Evolutionary conservation across 1,140 invertebrate genomes (phyloP).

Genomic region (Riptortus pedestris): DNA sequence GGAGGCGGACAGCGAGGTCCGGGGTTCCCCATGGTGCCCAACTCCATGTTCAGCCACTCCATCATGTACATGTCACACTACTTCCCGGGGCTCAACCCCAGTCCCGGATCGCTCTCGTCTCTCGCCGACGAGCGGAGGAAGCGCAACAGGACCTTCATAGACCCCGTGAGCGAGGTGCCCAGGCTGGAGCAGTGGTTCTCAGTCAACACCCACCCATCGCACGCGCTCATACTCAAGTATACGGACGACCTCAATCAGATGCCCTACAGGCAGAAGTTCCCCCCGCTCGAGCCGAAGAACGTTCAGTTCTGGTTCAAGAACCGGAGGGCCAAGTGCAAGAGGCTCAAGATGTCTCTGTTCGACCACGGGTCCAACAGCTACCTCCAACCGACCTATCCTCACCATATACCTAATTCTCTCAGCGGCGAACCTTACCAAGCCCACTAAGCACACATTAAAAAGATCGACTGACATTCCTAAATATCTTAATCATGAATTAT

Average conservation of each 20-base stretch:
- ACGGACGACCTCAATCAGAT: slow-evolving; percentile 91
- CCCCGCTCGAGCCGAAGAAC: slow-evolving; percentile 90
- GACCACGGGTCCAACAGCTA: slow-evolving; percentile 33
- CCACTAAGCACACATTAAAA: neutral
- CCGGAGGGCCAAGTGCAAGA: slow-evolving; percentile 87
- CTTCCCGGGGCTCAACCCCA: slow-evolving; percentile 46
- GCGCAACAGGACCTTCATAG: slow-evolving; percentile 95
- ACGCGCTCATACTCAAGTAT: slow-evolving; percentile 91
- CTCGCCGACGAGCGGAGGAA: slow-evolving; percentile 72
- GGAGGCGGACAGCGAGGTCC: slow-evolving; percentile 39
- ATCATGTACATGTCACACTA: slow-evolving; percentile 89
- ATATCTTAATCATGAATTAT: neutral
- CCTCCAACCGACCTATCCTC: slow-evolving; percentile 28
- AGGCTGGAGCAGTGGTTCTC: slow-evolving; percentile 93
- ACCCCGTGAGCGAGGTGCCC: slow-evolving; percentile 94
- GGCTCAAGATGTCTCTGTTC: slow-evolving; percentile 77
- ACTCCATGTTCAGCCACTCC: slow-evolving; percentile 62
- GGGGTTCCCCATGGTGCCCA: slow-evolving; percentile 66
- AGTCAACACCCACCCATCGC: slow-evolving; percentile 94
- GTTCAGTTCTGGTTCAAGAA: slow-evolving; percentile 98
- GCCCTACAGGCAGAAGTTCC: slow-evolving; percentile 92
- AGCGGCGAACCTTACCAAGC: slow-evolving; percentile 20
- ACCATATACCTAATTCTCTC: slow-evolving; percentile 28
- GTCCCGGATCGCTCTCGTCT: slow-evolving; percentile 32
- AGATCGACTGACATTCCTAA: neutral